Evolutionary conservation across 2,113 vertebrate species (phyloP).

Genomic region (Carlito syrichta): DNA sequence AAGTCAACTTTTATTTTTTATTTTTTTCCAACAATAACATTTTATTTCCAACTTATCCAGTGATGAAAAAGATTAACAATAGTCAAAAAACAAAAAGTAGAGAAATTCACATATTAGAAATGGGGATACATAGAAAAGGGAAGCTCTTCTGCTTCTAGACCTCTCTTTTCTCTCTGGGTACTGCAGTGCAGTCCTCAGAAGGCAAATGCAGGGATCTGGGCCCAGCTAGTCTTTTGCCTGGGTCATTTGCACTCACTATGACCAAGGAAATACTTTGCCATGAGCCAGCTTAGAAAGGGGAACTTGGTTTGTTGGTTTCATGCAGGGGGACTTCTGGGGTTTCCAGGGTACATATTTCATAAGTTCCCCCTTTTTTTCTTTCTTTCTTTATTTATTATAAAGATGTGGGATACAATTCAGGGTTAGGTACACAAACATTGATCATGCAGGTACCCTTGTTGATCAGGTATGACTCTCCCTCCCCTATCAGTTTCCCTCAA

Average conservation of each 20-base stretch:
- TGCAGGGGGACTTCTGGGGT: neutral
- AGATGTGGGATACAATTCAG: no score
- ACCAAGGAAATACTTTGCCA: no score
- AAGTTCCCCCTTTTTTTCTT: neutral
- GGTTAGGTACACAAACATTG: no score
- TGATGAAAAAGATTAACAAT: neutral
- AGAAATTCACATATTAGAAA: constrained; percentile 18
- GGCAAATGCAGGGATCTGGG: neutral
- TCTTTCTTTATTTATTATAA: no score
- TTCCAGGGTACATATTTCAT: neutral
- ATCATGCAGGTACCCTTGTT: no score
- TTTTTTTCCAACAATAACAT: no score
- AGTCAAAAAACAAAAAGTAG: neutral
- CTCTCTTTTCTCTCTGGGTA: neutral
- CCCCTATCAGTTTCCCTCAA: no score
- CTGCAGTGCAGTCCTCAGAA: neutral
- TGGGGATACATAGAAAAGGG: neutral
- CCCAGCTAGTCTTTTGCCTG: neutral
- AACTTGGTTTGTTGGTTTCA: no score
- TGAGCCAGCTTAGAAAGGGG: neutral
- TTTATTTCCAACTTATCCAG: constrained; percentile 8
- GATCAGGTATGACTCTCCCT: no score
- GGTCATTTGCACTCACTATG: neutral
- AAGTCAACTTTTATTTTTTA: neutral
- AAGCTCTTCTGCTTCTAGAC: neutral